Conservation (phyloP, 2,797 vertebrate species). For the Spizella passerina region DNA sequence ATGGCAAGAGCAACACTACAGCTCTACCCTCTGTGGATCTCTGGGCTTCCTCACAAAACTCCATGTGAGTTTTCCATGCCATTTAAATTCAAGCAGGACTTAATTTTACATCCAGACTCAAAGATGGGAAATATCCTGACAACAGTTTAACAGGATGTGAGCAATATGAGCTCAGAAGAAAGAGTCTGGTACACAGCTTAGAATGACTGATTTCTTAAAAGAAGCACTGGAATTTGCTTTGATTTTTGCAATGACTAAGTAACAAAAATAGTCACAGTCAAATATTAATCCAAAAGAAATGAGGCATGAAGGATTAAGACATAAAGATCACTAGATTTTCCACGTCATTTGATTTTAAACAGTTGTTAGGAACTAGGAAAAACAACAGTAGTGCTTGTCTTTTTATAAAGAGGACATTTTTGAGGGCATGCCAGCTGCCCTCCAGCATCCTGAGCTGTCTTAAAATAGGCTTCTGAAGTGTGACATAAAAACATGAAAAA, state of each 20-base stretch:
- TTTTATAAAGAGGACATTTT: neutral
- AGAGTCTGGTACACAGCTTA: neutral
- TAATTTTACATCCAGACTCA: neutral
- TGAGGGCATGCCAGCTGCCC: slow-evolving; percentile 5
- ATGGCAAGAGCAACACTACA: neutral
- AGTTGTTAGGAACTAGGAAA: neutral
- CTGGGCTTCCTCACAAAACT: neutral
- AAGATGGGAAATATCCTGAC: neutral
- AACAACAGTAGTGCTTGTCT: neutral
- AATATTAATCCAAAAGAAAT: slow-evolving; percentile 7
- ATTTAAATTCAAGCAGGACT: neutral
- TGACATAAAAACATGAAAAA: neutral
- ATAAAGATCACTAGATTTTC: neutral
- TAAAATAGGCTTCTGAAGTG: neutral
- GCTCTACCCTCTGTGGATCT: neutral
- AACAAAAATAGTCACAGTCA: neutral
- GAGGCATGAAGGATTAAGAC: slow-evolving; percentile 11
- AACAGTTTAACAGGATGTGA: neutral
- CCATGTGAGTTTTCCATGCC: neutral
- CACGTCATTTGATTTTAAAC: neutral
- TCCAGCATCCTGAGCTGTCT: neutral
- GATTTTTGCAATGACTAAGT: neutral
- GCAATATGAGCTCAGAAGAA: neutral
- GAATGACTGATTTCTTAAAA: neutral
- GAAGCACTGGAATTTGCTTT: neutral